Base-by-base conservation (phyloP, 2,888 invertebrate species). In the Amphipoea lucens region DNA sequence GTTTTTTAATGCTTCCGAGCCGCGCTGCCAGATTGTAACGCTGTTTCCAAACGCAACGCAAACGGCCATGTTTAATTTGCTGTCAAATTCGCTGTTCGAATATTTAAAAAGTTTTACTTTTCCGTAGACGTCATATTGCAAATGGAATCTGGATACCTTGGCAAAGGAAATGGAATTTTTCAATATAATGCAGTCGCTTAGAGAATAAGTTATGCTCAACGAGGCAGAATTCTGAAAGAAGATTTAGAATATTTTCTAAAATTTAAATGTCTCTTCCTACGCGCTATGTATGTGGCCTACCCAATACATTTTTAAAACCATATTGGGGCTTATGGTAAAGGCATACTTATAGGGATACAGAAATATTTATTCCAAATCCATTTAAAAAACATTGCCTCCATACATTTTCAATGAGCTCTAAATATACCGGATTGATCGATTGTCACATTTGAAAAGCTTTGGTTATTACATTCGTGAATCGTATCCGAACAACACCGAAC, bases 1-100 rank as follows among this genome's bases (percentile, higher is more conserved):
- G 90, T 88, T 91, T 90, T 89, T 86, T 87, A 89, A 87, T 87
- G 78, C 83, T 82, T 83, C 83, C 80, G 65, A 76, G n/a, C 82
- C 74, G 54, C 73, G 78, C 78, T 79, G 80, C 72, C 80, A 86
- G 85, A 79, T 87, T 84, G 82, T 81, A 76, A 82, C 73, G 48
- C 78, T 79, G 77, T 77, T 86, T 81, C 81, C 77, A 78, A 83
- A 84, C 76, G 82, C 45, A 81, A 71, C 65, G 72, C 77, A n/a
- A n/a, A n/a, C n/a, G 68, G 87, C 87, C 84, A 88, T 89, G 83
- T 82, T 87, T 87, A 81, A 85, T 83, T 83, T 83, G 75, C 77
- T 89, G 81, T 76, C 84, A 85, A 78, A 87, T 76, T 76, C 42
- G 23, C 48, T 73, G 70, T 80, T 87, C 48, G 76, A 76, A 87